Evolutionary conservation across 2,113 vertebrate genomes (phyloP).

Genomic region (Agelaius tricolor): DNA sequence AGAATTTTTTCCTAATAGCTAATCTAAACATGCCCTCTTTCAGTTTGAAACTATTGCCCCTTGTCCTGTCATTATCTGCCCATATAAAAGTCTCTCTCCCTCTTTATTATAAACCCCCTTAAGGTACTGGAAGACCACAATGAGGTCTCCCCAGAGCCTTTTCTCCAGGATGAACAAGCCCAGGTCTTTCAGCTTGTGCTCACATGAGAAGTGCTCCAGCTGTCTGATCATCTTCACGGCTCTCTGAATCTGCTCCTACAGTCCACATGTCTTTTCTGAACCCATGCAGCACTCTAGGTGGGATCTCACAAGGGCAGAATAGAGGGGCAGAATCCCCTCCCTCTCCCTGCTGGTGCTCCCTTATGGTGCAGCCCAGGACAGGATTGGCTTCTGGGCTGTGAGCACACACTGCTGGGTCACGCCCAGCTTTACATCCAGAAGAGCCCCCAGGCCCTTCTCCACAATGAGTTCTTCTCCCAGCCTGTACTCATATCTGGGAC

Average conservation of each 20-base stretch:
- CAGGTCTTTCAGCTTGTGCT: background rate
- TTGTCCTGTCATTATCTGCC: background rate
- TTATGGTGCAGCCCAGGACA: background rate
- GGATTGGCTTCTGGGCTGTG: background rate
- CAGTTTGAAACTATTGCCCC: background rate
- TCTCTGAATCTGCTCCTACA: background rate
- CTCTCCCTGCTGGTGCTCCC: accelerated
- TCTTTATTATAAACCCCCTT: background rate
- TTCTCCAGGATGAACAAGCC: background rate
- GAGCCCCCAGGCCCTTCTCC: background rate
- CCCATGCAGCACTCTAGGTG: no score
- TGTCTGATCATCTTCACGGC: background rate
- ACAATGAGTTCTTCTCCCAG: background rate
- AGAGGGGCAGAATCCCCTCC: background rate
- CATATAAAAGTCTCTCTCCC: background rate
- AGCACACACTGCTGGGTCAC: background rate
- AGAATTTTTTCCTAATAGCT: background rate
- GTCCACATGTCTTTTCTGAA: background rate
- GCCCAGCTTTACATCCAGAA: background rate
- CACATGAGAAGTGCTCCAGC: background rate
- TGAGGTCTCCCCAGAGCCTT: background rate
- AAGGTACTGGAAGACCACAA: background rate
- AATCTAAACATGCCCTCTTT: background rate
- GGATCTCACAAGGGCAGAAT: background rate
- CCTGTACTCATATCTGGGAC: background rate